These are phyloP conservation scores for Orcinus orca DNA, from an alignment of 2,113 vertebrate species.

Conservation along the genomic window DNA sequence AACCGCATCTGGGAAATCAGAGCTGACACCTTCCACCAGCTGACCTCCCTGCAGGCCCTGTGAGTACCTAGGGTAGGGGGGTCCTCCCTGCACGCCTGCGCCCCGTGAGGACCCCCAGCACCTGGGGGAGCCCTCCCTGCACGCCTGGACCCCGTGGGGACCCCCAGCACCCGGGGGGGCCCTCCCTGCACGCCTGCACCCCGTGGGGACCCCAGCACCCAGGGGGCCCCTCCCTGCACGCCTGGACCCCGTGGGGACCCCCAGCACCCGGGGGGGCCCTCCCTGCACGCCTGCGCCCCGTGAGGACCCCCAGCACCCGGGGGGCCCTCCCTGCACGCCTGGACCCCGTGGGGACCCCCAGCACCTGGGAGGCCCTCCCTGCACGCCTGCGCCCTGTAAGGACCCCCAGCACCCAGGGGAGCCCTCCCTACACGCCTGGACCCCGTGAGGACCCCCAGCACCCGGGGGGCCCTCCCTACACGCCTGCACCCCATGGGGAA, in stretches of 20 bases:
- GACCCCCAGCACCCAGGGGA: too few relatives aligned
- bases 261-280: background rate
- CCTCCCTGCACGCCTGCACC: too few relatives aligned
- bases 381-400: accelerated
- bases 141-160: accelerated
- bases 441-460: background rate
- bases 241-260: accelerated
- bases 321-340: too few relatives aligned
- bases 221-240: too few relatives aligned
- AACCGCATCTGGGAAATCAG: constrained; percentile 91
- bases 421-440: too few relatives aligned
- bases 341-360: accelerated
- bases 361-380: too few relatives aligned
- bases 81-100: accelerated
- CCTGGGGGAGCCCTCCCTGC: background rate
- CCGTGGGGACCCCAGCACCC: too few relatives aligned
- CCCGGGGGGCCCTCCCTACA: too few relatives aligned
- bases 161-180: background rate
- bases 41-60: constrained; percentile 89
- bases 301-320: background rate
- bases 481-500: accelerated
- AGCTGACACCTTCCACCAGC: constrained; percentile 92
- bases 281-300: background rate
- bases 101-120: background rate
- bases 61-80: constrained; percentile 80